Evolutionary conservation across 2,113 vertebrate genomes (phyloP).

Genomic region (Vireo altiloquus): DNA sequence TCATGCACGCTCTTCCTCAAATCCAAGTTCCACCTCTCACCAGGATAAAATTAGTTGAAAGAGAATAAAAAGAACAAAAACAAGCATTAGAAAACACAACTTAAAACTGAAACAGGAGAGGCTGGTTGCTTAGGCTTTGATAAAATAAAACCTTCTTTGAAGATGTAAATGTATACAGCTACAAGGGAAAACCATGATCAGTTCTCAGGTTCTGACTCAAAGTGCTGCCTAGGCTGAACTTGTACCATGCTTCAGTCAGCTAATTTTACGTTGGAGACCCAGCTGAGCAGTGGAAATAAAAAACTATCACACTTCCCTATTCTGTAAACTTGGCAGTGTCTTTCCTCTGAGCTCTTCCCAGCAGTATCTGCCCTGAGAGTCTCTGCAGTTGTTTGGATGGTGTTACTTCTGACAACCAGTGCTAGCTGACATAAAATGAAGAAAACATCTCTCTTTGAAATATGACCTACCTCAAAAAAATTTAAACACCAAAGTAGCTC

Average conservation of each 20-base stretch:
- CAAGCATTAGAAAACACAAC: slow-evolving; percentile 11
- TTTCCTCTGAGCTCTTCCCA: neutral
- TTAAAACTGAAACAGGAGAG: slow-evolving; percentile 5
- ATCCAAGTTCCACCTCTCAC: neutral
- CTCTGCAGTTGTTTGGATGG: neutral
- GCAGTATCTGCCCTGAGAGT: neutral
- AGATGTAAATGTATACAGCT: slow-evolving; percentile 19
- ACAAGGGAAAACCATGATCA: neutral
- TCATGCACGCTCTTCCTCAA: neutral
- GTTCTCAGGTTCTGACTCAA: neutral
- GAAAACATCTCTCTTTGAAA: neutral
- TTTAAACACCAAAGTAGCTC: neutral
- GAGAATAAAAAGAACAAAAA: slow-evolving; percentile 16
- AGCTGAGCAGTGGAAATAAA: neutral
- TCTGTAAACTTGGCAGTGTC: neutral
- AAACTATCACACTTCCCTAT: neutral
- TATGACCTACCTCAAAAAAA: neutral
- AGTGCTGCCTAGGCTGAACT: neutral
- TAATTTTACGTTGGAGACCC: neutral
- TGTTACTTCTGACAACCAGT: neutral
- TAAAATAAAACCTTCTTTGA: slow-evolving; percentile 42
- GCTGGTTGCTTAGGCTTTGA: neutral
- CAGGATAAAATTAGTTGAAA: slow-evolving; percentile 26
- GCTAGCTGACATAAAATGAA: neutral
- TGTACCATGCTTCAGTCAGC: neutral